A percentile compares a stretch with the other conserved stretches of the same genome.
Conservation (phyloP, 2,888 invertebrate genomes). For the Geophilus truncorum region DNA sequence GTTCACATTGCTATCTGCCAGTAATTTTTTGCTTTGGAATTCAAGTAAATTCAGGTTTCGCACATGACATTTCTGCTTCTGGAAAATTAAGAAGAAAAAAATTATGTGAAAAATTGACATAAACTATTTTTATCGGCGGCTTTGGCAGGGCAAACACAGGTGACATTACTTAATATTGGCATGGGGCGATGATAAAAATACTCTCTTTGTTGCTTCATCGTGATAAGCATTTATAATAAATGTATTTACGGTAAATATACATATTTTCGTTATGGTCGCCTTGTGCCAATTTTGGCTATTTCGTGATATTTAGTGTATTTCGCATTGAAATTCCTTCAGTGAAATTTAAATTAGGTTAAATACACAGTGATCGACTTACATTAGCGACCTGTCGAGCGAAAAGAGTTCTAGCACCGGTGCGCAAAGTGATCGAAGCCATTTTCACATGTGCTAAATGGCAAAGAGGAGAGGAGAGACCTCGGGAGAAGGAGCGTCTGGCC, state of each 20-base stretch:
- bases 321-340: neutral
- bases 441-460: neutral
- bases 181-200: neutral
- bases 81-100: neutral
- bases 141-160: neutral
- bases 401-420: neutral
- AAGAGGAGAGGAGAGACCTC: neutral
- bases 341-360: neutral
- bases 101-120: neutral
- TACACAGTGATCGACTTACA: neutral
- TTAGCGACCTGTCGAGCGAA: neutral
- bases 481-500: neutral
- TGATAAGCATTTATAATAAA: too few species aligned
- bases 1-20: slow-evolving; percentile 77
- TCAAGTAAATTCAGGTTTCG: slow-evolving; percentile 86
- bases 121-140: neutral
- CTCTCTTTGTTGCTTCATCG: neutral
- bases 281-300: too few species aligned
- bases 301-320: too few species aligned
- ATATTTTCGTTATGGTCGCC: too few species aligned
- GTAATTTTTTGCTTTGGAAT: slow-evolving; percentile 91
- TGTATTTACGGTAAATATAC: too few species aligned
- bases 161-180: neutral
- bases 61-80: neutral
- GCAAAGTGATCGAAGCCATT: neutral